Conservation (phyloP, 2,797 vertebrate genomes). For the Enteromius radiatus region DNA sequence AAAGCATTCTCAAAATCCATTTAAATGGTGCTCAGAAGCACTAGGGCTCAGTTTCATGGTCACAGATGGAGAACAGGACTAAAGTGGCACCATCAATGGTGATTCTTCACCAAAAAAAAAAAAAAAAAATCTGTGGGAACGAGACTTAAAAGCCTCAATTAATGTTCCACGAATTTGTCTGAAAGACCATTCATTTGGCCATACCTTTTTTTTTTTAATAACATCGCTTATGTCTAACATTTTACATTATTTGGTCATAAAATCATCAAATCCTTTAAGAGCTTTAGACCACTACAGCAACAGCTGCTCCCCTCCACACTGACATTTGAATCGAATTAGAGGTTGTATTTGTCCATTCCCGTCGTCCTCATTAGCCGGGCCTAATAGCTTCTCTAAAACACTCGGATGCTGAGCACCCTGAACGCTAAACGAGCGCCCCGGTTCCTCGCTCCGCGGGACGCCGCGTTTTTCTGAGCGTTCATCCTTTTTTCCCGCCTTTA, state of each 20-base stretch:
- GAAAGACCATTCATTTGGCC: conserved; percentile 32
- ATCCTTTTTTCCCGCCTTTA: conserved; percentile 68
- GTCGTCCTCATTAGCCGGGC: conserved; percentile 75
- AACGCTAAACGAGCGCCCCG: conserved; percentile 69
- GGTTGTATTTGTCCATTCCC: conserved; percentile 69
- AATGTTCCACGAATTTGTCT: conserved; percentile 32
- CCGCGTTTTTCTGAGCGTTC: conserved; percentile 70
- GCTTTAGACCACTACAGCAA: conserved; percentile 62
- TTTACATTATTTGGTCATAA: conserved; percentile 55
- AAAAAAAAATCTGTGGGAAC: neutral
- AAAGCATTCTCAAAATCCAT: conserved; percentile 10
- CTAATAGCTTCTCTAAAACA: conserved; percentile 74
- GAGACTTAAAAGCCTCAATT: conserved; percentile 50
- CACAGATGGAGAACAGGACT: conserved; percentile 19
- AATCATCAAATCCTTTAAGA: conserved; percentile 62
- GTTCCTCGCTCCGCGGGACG: conserved; percentile 75
- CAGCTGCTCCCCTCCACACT: conserved; percentile 71
- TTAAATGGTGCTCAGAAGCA: conserved; percentile 14
- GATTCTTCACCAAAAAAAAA: conserved; percentile 1
- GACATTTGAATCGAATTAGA: conserved; percentile 78
- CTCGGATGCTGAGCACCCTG: conserved; percentile 69
- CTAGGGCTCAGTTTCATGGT: conserved; percentile 14
- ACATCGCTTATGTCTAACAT: conserved; percentile 41
- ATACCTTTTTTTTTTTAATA: conserved; percentile 25
- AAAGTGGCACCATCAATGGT: conserved; percentile 29